Conservation (phyloP, 2,888 invertebrate species). For the Encarsia formosa region DNA sequence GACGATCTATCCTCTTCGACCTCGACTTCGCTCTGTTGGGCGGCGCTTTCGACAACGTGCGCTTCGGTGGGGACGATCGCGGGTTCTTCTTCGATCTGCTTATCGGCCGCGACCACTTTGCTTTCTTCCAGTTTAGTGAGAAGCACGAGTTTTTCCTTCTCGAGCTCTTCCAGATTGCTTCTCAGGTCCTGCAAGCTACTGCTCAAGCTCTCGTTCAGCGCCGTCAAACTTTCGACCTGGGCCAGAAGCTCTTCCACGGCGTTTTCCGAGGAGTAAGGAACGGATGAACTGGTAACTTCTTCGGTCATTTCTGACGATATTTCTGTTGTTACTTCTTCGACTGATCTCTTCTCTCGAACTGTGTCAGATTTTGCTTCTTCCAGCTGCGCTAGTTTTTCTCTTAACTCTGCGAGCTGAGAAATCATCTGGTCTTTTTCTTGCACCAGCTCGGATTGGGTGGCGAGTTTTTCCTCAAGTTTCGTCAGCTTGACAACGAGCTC, state of each 20-base stretch:
- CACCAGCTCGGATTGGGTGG: not conserved
- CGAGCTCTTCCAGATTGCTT: conserved; percentile 47
- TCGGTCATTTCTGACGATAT: not conserved
- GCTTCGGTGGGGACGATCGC: not conserved
- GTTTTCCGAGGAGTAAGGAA: not conserved
- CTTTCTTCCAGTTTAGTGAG: conserved; percentile 42
- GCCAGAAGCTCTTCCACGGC: conserved; percentile 29
- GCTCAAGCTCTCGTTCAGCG: conserved; percentile 22
- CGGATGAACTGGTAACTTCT: not conserved
- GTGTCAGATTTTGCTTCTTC: not conserved
- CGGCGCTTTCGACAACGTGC: not conserved
- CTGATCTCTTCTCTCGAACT: conserved; percentile 1
- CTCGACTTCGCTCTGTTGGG: not conserved
- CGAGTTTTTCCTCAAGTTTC: conserved; percentile 41
- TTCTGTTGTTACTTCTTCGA: not conserved
- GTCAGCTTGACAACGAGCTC: conserved; percentile 43
- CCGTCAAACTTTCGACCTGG: conserved; percentile 35
- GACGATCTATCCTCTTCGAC: not conserved
- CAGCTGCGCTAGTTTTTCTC: not conserved
- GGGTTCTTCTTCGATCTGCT: conserved; percentile 4
- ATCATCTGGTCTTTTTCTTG: conserved; percentile 13
- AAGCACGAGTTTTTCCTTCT: conserved; percentile 42
- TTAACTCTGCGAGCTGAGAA: conserved; percentile 1
- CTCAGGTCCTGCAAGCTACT: conserved; percentile 38
- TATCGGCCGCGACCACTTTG: not conserved